Conservation (phyloP, 2,113 vertebrate genomes). For the Paedocypris sp. region DNA sequence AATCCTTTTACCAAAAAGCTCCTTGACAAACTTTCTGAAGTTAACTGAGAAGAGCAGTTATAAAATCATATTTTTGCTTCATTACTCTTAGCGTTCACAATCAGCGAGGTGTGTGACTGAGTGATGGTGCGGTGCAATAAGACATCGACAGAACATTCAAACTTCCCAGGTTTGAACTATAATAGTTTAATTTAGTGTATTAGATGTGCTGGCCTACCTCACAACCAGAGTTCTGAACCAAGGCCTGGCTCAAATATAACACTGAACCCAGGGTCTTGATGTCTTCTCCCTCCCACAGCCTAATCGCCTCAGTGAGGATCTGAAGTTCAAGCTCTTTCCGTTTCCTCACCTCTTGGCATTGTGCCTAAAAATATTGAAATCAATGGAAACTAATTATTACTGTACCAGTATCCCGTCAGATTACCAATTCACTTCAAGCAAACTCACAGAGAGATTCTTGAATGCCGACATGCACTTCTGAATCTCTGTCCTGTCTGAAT, state of each 20-base stretch:
- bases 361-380: too few relatives aligned
- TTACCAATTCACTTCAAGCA: too few relatives aligned
- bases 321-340: slow-evolving; percentile 93
- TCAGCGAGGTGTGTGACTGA: slow-evolving; percentile 69
- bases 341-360: slow-evolving; percentile 93
- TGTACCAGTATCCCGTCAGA: too few relatives aligned
- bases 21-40: slow-evolving; percentile 51
- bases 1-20: slow-evolving; percentile 48
- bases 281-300: slow-evolving; percentile 93
- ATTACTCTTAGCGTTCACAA: slow-evolving; percentile 75
- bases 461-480: slow-evolving; percentile 91
- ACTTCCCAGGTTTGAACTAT: slow-evolving; percentile 41
- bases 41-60: slow-evolving; percentile 28
- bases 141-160: slow-evolving; percentile 63
- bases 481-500: slow-evolving; percentile 86
- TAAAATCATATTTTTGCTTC: slow-evolving; percentile 12
- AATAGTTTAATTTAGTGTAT: not conserved
- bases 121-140: slow-evolving; percentile 41
- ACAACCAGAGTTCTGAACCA: slow-evolving; percentile 78
- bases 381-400: too few relatives aligned
- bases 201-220: slow-evolving; percentile 58
- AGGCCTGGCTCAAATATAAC: slow-evolving; percentile 91
- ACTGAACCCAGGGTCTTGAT: slow-evolving; percentile 86
- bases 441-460: slow-evolving; percentile 89
- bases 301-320: slow-evolving; percentile 85